Base-by-base conservation (phyloP, 2,888 invertebrate genomes). In the Cataglyphis livida region DNA sequence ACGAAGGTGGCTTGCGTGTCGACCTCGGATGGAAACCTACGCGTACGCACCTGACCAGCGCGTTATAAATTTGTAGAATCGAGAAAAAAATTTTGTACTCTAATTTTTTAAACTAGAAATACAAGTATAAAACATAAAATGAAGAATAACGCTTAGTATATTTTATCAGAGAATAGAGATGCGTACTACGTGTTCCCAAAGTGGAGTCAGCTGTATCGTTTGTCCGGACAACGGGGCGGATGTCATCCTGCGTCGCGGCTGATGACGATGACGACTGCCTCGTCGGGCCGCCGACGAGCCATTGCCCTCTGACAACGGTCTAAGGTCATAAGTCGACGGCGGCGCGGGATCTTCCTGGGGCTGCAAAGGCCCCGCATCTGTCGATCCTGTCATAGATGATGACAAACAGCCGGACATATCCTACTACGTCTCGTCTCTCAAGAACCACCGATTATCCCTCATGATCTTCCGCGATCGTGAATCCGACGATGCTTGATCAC, bases 161-260 rank as follows among this genome's bases (percentile, higher is more conserved):
- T 35, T 25, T 44, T 32, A 18, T 21, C 35, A 35, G 35, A 35
- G 35, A 0, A 35, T 35, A 6, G 35, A 35, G 35, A 2, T 3
- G 35, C 92, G 57, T 82, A 94, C 96, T 89, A 98, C 96, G 92
- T 97, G 96, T 95, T 98, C 97, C 98, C 98, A 98, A 10, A 98
- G 95, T 73, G 97, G 97, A 65, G 97, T 97, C 84, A 98, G 95
- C 87, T 96, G 96, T 81, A 95, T 93, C 3, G 94, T 92, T 82
- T 94, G 94, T 9, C 93, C 92, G 73, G 90, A 87, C 44, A 90
- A 81, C 48, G 92, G 89, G 87, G 90, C 87, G 84, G 92, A 90
- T 76, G 92, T 92, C 93, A 93, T 93, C 85, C 91, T 92, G 68
- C 89, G 89, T 79, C 87, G 81, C 21, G 83, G 57, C 41, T 86